A percentile compares a stretch with the other conserved stretches of the same genome.
Evolutionary conservation across 2,888 invertebrate species (phyloP).

Genomic region (Philhelius pedissequus): DNA sequence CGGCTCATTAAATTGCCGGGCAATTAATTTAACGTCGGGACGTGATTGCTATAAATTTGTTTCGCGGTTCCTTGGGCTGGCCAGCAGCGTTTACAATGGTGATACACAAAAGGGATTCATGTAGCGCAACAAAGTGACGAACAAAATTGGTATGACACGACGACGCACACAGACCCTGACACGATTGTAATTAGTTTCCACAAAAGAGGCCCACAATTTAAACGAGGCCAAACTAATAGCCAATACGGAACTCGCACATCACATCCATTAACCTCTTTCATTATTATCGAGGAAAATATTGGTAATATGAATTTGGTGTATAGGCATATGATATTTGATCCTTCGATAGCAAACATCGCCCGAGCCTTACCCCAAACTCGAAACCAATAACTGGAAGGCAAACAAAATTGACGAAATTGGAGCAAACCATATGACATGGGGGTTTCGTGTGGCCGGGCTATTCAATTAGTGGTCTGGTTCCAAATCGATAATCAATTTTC

Average conservation of each 20-base stretch:
- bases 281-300: constrained; percentile 40
- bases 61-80: constrained; percentile 6
- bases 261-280: background rate
- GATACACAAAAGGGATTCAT: constrained; percentile 34
- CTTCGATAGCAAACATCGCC: background rate
- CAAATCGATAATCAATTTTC: constrained; percentile 70
- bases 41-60: constrained; percentile 63
- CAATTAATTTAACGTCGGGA: constrained; percentile 64
- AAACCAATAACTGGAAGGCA: constrained; percentile 13
- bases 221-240: constrained; percentile 38
- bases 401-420: constrained; percentile 60
- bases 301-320: constrained; percentile 24
- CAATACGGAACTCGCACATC: background rate
- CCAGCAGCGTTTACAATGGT: background rate
- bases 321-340: constrained; percentile 25
- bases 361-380: background rate
- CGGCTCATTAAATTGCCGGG: constrained; percentile 53
- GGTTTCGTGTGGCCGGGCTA: constrained; percentile 34
- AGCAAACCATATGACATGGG: constrained; percentile 29
- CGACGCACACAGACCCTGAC: constrained; percentile 16
- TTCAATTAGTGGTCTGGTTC: constrained; percentile 68
- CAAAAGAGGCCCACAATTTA: constrained; percentile 22
- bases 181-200: constrained; percentile 55
- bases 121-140: constrained; percentile 41
- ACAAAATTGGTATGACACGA: constrained; percentile 19